Conservation (phyloP, 2,113 vertebrate genomes). For the Rynchops niger region DNA sequence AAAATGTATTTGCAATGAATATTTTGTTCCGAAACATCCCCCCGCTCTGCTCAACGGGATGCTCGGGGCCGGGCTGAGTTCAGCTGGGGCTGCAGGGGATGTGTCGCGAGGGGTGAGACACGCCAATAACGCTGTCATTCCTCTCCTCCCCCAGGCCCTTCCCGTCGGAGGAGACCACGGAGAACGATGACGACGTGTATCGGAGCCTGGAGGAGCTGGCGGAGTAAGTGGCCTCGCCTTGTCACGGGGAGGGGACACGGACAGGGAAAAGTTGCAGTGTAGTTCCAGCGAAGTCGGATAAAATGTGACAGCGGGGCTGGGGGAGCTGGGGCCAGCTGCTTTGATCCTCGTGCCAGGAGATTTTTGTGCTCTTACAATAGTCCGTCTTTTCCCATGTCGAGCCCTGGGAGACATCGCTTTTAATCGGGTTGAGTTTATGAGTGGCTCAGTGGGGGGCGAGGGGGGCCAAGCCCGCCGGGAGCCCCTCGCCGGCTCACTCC, state of each 20-base stretch:
- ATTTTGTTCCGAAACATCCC: not conserved
- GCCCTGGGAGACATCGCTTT: not conserved
- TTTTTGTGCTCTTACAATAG: not conserved
- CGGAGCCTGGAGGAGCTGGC: constrained; percentile 97
- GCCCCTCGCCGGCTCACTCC: not conserved
- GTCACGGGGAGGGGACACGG: rapidly evolving
- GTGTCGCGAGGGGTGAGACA: not conserved
- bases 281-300: not conserved
- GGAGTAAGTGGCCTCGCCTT: constrained; percentile 81
- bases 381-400: not conserved
- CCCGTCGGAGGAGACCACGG: constrained; percentile 91
- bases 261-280: not conserved
- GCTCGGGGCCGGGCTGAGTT: not conserved
- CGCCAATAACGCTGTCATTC: not conserved
- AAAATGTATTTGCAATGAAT: not conserved
- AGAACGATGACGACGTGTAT: constrained; percentile 94
- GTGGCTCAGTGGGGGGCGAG: not conserved
- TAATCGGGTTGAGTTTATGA: not conserved
- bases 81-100: not conserved
- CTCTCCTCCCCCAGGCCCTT: constrained; percentile 82
- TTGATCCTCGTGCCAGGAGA: not conserved
- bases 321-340: not conserved
- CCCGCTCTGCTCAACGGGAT: not conserved
- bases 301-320: not conserved
- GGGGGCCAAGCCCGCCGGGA: not conserved